Percentiles rank a stretch among this genome's conserved stretches.
These are phyloP conservation scores for Glareola pratincola DNA, from an alignment of 2,113 vertebrate species.

Conservation along the genomic window DNA sequence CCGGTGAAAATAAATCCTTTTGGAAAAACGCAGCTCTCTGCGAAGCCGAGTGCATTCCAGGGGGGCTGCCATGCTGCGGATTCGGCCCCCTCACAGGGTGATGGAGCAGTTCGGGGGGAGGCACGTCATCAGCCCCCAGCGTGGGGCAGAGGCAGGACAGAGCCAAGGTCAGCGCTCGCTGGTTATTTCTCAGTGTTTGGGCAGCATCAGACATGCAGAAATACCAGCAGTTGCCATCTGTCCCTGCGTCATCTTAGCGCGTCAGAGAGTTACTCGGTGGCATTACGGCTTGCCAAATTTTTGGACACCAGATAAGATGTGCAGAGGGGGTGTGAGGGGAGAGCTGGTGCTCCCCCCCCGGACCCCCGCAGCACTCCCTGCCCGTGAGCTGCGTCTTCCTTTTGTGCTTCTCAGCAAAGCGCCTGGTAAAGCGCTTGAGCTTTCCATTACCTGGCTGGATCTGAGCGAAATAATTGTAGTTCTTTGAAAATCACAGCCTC, in stretches of 20 bases:
- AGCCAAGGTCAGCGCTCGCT: neutral
- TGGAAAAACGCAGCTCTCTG: neutral
- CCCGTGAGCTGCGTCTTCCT: neutral
- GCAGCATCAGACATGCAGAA: neutral
- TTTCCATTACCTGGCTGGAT: neutral
- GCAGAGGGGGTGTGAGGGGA: accelerated
- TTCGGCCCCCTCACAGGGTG: accelerated
- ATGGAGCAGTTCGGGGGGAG: neutral
- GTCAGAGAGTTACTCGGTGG: accelerated
- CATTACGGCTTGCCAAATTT: neutral
- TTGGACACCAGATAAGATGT: neutral
- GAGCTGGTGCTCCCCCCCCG: neutral
- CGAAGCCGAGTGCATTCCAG: neutral
- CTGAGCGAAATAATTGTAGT: neutral
- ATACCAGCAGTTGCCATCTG: neutral
- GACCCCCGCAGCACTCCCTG: neutral
- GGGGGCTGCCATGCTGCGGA: neutral
- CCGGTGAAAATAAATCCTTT: neutral
- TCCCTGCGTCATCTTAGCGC: neutral
- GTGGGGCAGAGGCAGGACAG: neutral
- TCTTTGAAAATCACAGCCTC: neutral
- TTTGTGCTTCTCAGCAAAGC: neutral
- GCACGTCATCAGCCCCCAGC: neutral
- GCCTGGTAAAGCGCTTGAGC: neutral
- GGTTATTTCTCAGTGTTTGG: accelerated